A percentile compares a stretch with the other conserved stretches of the same genome.
Evolutionary conservation across 2,888 invertebrate genomes (phyloP).

Genomic region (Pyrochroa serraticornis): DNA sequence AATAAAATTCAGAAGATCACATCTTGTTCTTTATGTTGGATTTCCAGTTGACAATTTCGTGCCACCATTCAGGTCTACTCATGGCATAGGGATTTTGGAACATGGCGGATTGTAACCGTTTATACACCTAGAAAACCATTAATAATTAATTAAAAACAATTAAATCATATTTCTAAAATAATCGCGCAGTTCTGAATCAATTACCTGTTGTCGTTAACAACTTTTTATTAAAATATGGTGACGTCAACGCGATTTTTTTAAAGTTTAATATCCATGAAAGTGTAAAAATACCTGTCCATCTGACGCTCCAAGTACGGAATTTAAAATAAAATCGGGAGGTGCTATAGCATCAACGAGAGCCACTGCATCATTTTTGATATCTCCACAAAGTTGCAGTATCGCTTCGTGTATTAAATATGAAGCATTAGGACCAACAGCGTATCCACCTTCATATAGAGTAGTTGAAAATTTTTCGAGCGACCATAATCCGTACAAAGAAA

Average conservation of each 20-base stretch:
- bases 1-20: slow-evolving; percentile 3
- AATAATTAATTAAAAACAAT: background rate
- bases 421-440: slow-evolving; percentile 57
- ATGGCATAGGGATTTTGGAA: slow-evolving; percentile 69
- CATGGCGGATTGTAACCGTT: slow-evolving; percentile 72
- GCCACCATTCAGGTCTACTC: slow-evolving; percentile 79
- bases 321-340: slow-evolving; percentile 85
- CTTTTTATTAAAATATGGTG: background rate
- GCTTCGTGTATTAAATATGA: slow-evolving; percentile 70
- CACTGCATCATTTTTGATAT: slow-evolving; percentile 75
- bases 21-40: slow-evolving; percentile 13
- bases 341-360: slow-evolving; percentile 82
- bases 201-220: too few relatives aligned
- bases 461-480: slow-evolving; percentile 78
- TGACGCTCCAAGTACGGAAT: slow-evolving; percentile 82
- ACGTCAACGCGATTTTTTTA: too few relatives aligned
- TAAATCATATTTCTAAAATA: too few relatives aligned
- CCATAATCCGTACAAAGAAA: slow-evolving; percentile 71
- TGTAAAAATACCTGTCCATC: slow-evolving; percentile 75
- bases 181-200: too few relatives aligned
- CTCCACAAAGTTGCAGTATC: slow-evolving; percentile 67
- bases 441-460: slow-evolving; percentile 72
- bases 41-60: slow-evolving; percentile 62
- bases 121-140: slow-evolving; percentile 66
- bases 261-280: too few relatives aligned